Evolutionary conservation across 37 sponge, comb jelly and placozoan species (phyloP), one percentile per base, ranked within the genome.

Genomic region (Ephydatia muelleri): DNA sequence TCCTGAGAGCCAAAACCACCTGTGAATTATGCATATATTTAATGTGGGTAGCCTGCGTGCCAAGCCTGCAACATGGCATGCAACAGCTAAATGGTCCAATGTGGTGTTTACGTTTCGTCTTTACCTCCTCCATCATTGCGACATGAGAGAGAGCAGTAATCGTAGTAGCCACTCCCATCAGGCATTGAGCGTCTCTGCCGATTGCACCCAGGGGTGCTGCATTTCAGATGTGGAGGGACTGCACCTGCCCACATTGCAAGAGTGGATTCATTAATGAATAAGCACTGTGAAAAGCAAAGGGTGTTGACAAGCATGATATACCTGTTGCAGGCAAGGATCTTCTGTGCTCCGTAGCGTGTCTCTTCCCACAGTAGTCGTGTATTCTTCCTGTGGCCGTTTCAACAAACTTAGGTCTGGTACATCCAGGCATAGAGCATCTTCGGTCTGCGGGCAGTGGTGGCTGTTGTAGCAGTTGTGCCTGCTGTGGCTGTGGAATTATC

Each of bases 361-460:
- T 73, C 77, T 82, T 85, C 64, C 86, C 82, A 86, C 93, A 93
- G 64, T 37, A 93, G 28, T 86, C 81, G 38, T 89, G 83, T 30
- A 86, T 38, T 36, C 75, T 70, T 2, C 87, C 90, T 33, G 83
- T 88, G 5, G 76, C 79, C n/a, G 76, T 72, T 38, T 89, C 93
- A 36, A 65, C 29, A 67, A 79, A 86, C 32, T 57, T 82, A 36
- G 65, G 86, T 3, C 76, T 36, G 21, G 2, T 70, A 57, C 93
- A 93, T 64, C 84, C 87, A 65, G 93, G 90, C 0, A 86, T 40
- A 9, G 3, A 68, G 67, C 93, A 93, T 34, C 34, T 37, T 12
- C 23, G 77, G 33, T 35, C 72, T 25, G 57, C 19, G 16, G 57
- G 57, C 57, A 57, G 12, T 11, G 9, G 57, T 57, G 57, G 19